Conservation (phyloP, 1,140 invertebrate genomes). For the Phortica variegata region DNA sequence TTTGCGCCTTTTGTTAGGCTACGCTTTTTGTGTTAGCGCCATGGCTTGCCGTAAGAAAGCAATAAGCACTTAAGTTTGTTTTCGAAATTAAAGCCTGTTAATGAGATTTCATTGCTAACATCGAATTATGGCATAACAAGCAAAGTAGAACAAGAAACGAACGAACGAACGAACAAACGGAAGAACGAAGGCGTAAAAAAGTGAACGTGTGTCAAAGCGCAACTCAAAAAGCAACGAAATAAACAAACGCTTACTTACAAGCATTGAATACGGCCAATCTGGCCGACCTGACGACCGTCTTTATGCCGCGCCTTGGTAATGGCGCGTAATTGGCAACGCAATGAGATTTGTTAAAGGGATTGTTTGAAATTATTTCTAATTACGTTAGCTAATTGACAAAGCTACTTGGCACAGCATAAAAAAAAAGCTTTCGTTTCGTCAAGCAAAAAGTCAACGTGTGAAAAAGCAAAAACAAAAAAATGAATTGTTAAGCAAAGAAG, state of each 20-base stretch:
- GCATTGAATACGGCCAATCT: too few relatives aligned
- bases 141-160: too few relatives aligned
- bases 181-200: too few relatives aligned
- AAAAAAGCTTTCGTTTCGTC: too few relatives aligned
- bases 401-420: too few relatives aligned
- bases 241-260: too few relatives aligned
- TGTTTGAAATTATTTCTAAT: conserved; percentile 38
- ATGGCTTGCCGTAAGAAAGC: background rate
- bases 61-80: conserved; percentile 27
- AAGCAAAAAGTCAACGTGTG: background rate
- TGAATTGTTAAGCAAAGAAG: background rate
- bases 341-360: conserved; percentile 52
- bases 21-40: conserved; percentile 4
- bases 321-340: conserved; percentile 47
- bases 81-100: conserved; percentile 46
- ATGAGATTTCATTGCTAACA: conserved; percentile 39
- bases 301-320: conserved; percentile 21
- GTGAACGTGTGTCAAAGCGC: too few relatives aligned
- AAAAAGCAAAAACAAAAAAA: background rate
- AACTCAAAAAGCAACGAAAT: too few relatives aligned
- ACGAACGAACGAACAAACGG: too few relatives aligned
- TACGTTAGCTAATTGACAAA: conserved; percentile 6
- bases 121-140: too few relatives aligned
- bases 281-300: conserved; percentile 3
- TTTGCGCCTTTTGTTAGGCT: background rate